phyloP scores from a whole-genome alignment of 1,140 invertebrate species.

The Penaeus vannamei region DNA sequence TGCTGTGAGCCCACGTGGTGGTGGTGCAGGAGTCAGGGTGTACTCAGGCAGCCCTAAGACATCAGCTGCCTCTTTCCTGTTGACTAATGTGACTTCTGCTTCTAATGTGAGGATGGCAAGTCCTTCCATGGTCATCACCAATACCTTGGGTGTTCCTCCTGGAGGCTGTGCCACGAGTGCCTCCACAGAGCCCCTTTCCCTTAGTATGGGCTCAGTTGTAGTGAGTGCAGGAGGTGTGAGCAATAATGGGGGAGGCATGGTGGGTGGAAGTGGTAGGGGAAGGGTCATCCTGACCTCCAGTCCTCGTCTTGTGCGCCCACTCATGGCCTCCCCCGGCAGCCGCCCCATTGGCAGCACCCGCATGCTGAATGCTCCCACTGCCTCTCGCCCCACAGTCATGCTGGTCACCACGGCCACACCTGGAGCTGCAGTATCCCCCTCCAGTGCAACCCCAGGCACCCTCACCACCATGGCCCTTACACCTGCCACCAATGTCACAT shows the following conservation, averaged over 20 bases:
- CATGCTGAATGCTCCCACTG: background rate
- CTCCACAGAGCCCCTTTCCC: background rate
- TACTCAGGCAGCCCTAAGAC: constrained; percentile 46
- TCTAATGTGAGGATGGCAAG: constrained; percentile 21
- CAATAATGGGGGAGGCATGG: background rate
- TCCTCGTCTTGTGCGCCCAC: constrained; percentile 38
- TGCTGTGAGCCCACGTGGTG: constrained; percentile 6
- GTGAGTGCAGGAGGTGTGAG: constrained; percentile 37
- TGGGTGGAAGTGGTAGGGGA: constrained; percentile 18
- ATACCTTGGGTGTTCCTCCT: constrained; percentile 16
- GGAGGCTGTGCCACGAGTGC: background rate
- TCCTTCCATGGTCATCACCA: constrained; percentile 56
- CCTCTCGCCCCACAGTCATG: constrained; percentile 37
- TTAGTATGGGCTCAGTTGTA: constrained; percentile 41
- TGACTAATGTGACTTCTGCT: constrained; percentile 49
- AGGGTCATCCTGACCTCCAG: constrained; percentile 57
- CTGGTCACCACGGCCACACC: constrained; percentile 34
- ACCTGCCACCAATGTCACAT: background rate
- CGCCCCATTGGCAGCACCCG: constrained; percentile 31
- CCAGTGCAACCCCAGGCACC: background rate
- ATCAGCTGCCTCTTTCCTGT: constrained; percentile 41
- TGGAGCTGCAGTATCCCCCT: background rate
- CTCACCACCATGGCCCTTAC: background rate
- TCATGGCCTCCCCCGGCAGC: constrained; percentile 6
- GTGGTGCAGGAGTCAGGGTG: constrained; percentile 37